Evolutionary conservation across 2,113 vertebrate species (phyloP), one percentile per base, ranked within the genome.

Genomic region (Dicrurus megarhynchus): DNA sequence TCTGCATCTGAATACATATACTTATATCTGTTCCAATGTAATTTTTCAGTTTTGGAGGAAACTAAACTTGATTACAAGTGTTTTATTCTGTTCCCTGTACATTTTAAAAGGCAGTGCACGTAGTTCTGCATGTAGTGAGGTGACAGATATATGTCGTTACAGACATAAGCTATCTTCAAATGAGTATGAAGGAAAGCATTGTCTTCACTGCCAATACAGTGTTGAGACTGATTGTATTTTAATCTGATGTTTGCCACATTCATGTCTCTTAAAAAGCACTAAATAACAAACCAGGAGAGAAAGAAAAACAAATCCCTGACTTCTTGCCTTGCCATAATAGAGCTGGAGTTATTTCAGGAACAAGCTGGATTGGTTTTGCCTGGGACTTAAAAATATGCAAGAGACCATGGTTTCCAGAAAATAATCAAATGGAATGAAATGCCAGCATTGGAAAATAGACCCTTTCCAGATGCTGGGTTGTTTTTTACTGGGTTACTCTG

Each of bases 291-390:
- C 70, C 49, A 88, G 41, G 55, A 86, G 39, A 90, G 87, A 86
- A 95, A 93, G 87, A 95, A 96, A 96, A 96, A 96, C 91, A 96
- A 94, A 96, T 87, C 90, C 33, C 64, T 88, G 67, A 75, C 78
- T 95, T 87, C 79, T 85, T 88, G 61, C 71, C 59, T 85, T 93
- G 78, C 79, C 91, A 70, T 93, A 93, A 94, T 73, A 85, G 90
- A 74, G 56, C 50, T 84, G 70, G 55, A 94, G 90, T 80, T 96
- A 96, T 94, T 96, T 96, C 78, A 94, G 90, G 79, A 96, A 80
- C 91, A 79, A 70, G 32, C 78, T 83, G 71, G 75, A 70, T 7
- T 96, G 71, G 42, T 73, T 96, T 96, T 83, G 42, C 42, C 59
- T 41, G 50, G 50, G 87, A 80, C 67, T 89, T 87, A 88, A 96